Evolutionary conservation across 2,888 invertebrate genomes (phyloP), one percentile per base, ranked within the genome.

Genomic region (Drosophila algonquin): DNA sequence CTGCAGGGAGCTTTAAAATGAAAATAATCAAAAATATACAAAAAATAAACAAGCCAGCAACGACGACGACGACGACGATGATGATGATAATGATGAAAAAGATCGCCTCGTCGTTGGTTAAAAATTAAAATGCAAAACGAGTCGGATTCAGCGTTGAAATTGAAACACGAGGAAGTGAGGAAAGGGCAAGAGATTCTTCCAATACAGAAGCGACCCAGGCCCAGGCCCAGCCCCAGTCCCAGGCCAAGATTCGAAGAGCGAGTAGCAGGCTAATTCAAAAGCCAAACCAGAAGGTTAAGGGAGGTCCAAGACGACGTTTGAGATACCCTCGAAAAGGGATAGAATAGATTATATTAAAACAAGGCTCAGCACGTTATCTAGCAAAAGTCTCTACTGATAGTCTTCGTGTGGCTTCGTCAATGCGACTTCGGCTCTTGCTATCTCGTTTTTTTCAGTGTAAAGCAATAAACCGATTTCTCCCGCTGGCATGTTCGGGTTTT

Each of bases 111-210:
- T 51, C 65, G 40, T 40, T 40, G 40, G 62, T 58, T 47, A 46
- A 79, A 81, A 89, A 89, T 89, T 89, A 89, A 89, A 89, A 89
- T 89, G 89, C 90, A 90, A 89, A 86, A 80, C 88, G 90, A 86
- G 90, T 90, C 89, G 51, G 55, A 48, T 45, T n/a, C 58, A 18
- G 21, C 48, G 70, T 57, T 58, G 40, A 27, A 56, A 46, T 27
- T 5, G 55, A 59, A 16, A 32, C 56, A 50, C 48, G 27, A 58
- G 55, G 62, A 76, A 80, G 79, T 73, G 80, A 67, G 64, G 18
- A 56, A 71, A 71, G 64, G 70, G 74, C 56, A 51, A 70, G 32
- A 70, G 44, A 40, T 40, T 50, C 62, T 9, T 50, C 32, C 76
- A 61, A 73, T 65, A 80, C 87, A 89, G 87, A 89, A 87, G 89